A percentile compares a stretch with the other conserved stretches of the same genome.
These are phyloP conservation scores for Bilobella aurantiaca DNA, from an alignment of 1,140 invertebrate species.

Conservation along the genomic window DNA sequence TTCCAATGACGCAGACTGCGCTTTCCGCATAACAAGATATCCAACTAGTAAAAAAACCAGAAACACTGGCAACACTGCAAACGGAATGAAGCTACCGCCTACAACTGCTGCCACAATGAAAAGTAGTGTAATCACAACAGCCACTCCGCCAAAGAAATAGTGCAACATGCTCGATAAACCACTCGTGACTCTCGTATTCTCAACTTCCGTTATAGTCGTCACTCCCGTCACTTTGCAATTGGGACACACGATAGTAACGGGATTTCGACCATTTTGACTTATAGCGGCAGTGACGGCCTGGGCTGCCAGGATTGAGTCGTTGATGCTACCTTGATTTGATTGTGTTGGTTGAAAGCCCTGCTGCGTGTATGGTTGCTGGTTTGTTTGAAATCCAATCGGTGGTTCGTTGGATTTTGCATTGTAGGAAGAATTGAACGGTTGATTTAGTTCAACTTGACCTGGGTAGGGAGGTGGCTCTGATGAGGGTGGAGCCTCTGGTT, in stretches of 20 bases:
- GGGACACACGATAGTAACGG: not conserved
- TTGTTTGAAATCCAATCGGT: no score
- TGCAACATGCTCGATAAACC: not conserved
- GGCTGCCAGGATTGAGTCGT: not conserved
- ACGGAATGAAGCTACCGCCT: not conserved
- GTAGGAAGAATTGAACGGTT: no score
- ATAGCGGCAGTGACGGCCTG: not conserved
- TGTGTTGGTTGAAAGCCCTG: no score
- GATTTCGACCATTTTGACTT: not conserved
- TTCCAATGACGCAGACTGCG: not conserved
- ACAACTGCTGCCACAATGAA: not conserved
- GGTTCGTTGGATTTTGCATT: no score
- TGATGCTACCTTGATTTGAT: not conserved
- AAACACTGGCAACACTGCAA: not conserved
- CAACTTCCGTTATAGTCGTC: not conserved
- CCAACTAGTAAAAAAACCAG: not conserved
- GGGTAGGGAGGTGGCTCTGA: no score
- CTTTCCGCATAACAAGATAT: not conserved
- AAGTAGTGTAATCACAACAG: not conserved
- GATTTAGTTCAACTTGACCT: no score
- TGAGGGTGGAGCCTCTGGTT: no score
- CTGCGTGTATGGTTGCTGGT: no score
- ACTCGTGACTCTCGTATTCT: not conserved
- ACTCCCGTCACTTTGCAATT: not conserved
- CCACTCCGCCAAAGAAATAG: not conserved